phyloP scores from a whole-genome alignment of 2,888 invertebrate species.

The Formica aserva region DNA sequence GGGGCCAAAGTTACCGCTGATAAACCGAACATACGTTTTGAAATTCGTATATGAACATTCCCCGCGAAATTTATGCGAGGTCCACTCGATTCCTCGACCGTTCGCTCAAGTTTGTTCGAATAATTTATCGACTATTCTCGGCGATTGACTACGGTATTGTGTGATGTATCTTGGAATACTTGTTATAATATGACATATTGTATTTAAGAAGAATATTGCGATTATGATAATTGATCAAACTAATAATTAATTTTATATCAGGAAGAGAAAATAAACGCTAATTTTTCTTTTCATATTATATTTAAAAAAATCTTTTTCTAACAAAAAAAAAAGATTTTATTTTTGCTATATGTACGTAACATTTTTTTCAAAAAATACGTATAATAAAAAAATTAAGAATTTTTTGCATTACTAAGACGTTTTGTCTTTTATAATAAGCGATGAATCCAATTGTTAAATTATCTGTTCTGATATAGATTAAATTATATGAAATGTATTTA shows the following conservation, averaged over 20 bases:
- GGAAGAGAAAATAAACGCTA: neutral
- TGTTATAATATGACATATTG: neutral
- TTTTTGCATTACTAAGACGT: neutral
- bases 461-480: neutral
- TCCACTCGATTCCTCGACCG: slow-evolving; percentile 33
- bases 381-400: neutral
- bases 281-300: neutral
- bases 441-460: neutral
- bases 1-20: slow-evolving; percentile 82
- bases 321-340: neutral
- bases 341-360: neutral
- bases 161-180: neutral
- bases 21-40: slow-evolving; percentile 78
- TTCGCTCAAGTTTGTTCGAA: slow-evolving; percentile 10
- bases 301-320: neutral
- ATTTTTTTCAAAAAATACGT: neutral
- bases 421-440: slow-evolving; percentile 3
- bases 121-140: slow-evolving; percentile 5
- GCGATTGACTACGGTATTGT: neutral
- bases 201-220: neutral
- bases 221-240: slow-evolving; percentile 1
- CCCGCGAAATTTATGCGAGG: slow-evolving; percentile 59
- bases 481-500: slow-evolving; percentile 20
- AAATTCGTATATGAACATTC: slow-evolving; percentile 58
- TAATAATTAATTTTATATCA: neutral